These are phyloP conservation scores for Iphiclides podalirius DNA, from an alignment of 2,888 invertebrate genomes.

Conservation along the genomic window DNA sequence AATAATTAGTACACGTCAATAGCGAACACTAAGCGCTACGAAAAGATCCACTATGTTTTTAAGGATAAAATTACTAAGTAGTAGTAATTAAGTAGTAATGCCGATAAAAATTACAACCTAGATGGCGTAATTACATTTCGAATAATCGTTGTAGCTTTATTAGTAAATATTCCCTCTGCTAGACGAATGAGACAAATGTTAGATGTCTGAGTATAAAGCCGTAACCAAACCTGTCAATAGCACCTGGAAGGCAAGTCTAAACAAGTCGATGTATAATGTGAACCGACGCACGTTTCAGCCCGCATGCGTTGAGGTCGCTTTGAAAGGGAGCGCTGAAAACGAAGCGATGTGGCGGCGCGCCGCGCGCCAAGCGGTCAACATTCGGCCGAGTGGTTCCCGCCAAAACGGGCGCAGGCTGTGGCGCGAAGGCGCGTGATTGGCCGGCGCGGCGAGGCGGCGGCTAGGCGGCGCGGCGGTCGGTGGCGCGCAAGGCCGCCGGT, in stretches of 20 bases:
- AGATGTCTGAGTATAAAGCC: no score
- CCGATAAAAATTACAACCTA: no score
- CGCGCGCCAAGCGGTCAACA: constrained; percentile 45
- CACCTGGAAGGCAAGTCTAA: no score
- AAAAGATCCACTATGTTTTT: neutral
- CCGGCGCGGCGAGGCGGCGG: constrained; percentile 48
- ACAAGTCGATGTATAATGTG: no score
- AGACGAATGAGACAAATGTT: no score
- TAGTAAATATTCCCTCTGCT: no score
- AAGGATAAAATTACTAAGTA: neutral
- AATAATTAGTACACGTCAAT: constrained; percentile 32
- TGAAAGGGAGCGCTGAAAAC: constrained; percentile 38
- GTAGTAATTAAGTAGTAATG: no score
- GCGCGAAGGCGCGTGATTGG: constrained; percentile 75
- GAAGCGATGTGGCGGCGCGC: constrained; percentile 38
- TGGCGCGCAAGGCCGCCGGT: constrained; percentile 74
- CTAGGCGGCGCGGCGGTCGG: constrained; percentile 65
- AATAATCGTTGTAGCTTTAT: no score
- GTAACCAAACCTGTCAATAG: no score
- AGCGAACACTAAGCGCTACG: neutral
- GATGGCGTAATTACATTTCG: no score
- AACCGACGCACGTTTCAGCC: constrained; percentile 19
- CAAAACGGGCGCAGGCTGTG: constrained; percentile 75
- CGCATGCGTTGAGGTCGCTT: neutral
- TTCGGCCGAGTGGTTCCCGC: constrained; percentile 54